A percentile compares a stretch with the other conserved stretches of the same genome.
phyloP scores from a whole-genome alignment of 2,797 vertebrate species.

The Paratrypauchen microcephalus region DNA sequence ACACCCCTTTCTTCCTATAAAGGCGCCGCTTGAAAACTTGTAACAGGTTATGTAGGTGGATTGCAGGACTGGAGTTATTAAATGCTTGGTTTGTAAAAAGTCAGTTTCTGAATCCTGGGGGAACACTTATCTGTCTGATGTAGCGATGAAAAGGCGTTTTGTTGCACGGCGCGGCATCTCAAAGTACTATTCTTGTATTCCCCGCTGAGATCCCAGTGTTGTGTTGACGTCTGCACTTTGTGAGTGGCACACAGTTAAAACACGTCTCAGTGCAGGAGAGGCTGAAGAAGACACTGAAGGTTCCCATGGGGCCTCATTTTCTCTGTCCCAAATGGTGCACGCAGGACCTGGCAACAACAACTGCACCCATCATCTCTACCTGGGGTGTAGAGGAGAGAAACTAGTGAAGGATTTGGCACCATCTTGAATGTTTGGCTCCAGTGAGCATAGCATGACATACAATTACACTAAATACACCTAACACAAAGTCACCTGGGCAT shows the following conservation, averaged over 20 bases:
- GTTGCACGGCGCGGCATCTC: slow-evolving; percentile 29
- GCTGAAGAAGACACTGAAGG: slow-evolving; percentile 55
- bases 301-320: slow-evolving; percentile 70
- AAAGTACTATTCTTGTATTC: slow-evolving; percentile 65
- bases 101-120: slow-evolving; percentile 25
- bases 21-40: slow-evolving; percentile 12
- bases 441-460: not conserved
- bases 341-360: slow-evolving; percentile 39
- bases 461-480: not conserved
- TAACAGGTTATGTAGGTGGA: slow-evolving; percentile 31
- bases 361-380: slow-evolving; percentile 4
- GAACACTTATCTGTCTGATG: slow-evolving; percentile 41
- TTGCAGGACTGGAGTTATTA: slow-evolving; percentile 28
- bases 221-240: slow-evolving; percentile 63
- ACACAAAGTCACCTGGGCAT: too few species aligned
- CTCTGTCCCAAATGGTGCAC: slow-evolving; percentile 38
- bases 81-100: slow-evolving; percentile 41
- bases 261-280: slow-evolving; percentile 47
- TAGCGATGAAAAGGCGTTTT: slow-evolving; percentile 41
- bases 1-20: not conserved
- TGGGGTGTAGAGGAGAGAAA: slow-evolving; percentile 7
- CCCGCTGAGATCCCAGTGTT: slow-evolving; percentile 59
- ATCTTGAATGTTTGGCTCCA: not conserved
- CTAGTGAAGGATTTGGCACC: not conserved
- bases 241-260: slow-evolving; percentile 65